Base-by-base conservation (phyloP, 2,113 vertebrate species). In the Grammomys dolichurus region DNA sequence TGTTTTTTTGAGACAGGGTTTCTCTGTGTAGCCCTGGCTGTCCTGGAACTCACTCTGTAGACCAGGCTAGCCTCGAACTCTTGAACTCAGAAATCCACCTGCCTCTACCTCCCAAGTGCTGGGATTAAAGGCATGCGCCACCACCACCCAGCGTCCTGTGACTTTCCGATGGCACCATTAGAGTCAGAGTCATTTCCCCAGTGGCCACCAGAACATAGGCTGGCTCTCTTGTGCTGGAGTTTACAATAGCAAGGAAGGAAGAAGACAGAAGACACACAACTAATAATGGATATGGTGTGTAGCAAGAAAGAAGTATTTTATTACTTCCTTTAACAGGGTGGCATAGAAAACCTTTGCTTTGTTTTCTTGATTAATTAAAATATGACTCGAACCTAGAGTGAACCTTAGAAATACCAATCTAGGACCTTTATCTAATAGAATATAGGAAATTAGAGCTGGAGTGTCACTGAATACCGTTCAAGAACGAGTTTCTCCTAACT, bases 341-440 rank as follows among this genome's bases (percentile, higher is more conserved):
- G n/a, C 67, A 81, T 76, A 69, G 87, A 67, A 72, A 87, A 75
- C n/a, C 14, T 75, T 95, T 72, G 31, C 75, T 95, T 95, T 89
- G 19, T 56, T 85, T 56, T 86, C 43, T 46, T 92, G 31, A 88
- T 60, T 89, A 91, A 85, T 91, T 91, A 89, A 76, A 89, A 76
- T 94, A 48, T 22, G 86, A 84, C 76, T 91, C 77, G 28, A 91
- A 56, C 8, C 72, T 90, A 36, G 33, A 89, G 75, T 87, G 16
- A 86, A 75, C 28, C 11, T 85, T 89, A 76, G 33, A 46, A 89
- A 67, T 88, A 54, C 93, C 76, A 91, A 87, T 85, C 33, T 24
- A 95, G 22, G 51, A 4, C 81, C 28, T 46, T 95, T 31, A 85
- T 95, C 2, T 73, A 89, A 28, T 40, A 80, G 65, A 65, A 60